Conservation (phyloP, 2,113 vertebrate species). For the Capreolus pygargus region DNA sequence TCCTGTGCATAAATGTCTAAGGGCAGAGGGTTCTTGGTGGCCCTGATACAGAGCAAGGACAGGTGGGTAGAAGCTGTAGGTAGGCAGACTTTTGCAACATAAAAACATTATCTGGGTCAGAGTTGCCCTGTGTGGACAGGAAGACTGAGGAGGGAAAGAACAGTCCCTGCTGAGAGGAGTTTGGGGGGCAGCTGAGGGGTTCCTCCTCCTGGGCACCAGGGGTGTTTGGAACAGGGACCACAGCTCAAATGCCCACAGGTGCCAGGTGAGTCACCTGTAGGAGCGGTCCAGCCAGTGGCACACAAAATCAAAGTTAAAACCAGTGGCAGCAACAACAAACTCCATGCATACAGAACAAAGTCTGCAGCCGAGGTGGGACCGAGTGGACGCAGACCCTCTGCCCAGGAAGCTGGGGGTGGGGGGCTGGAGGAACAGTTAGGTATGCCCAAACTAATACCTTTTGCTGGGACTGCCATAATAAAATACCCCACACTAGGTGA, state of each 20-base stretch:
- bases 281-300: background rate
- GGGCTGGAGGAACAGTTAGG: too few relatives aligned
- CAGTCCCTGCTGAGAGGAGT: background rate
- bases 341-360: background rate
- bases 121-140: background rate
- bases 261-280: background rate
- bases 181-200: background rate
- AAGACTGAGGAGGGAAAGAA: background rate
- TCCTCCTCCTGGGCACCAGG: background rate
- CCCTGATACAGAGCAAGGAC: background rate
- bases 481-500: background rate
- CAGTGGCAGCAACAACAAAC: background rate
- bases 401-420: accelerated
- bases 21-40: background rate
- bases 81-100: background rate
- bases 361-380: background rate
- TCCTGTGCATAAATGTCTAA: background rate
- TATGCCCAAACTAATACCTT: too few relatives aligned
- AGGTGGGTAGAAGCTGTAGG: background rate
- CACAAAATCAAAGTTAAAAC: background rate
- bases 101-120: background rate
- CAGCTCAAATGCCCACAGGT: background rate
- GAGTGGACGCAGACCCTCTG: accelerated
- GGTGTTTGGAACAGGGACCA: background rate
- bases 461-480: background rate